Conservation (phyloP, 2,113 vertebrate species). For the Beaufortia kweichowensis region DNA sequence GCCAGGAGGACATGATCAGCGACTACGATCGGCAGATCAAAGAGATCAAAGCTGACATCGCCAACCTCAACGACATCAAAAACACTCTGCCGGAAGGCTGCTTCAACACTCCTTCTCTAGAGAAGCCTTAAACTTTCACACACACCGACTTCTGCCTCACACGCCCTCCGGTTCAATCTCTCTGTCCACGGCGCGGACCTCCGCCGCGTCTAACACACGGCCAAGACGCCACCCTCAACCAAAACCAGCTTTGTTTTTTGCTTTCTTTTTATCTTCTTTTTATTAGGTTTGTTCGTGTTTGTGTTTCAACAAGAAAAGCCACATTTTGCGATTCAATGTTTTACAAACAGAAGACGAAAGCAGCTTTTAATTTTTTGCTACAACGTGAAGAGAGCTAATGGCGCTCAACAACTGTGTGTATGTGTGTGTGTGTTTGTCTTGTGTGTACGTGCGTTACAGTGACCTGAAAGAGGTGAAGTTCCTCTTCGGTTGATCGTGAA, state of each 20-base stretch:
- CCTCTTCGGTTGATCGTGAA: constrained; percentile 39
- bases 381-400: constrained; percentile 49
- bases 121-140: constrained; percentile 76
- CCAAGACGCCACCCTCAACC: constrained; percentile 78
- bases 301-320: constrained; percentile 54
- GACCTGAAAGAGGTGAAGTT: constrained; percentile 34
- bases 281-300: constrained; percentile 29
- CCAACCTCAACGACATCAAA: constrained; percentile 94
- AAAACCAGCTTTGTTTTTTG: constrained; percentile 69
- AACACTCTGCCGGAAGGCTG: constrained; percentile 91
- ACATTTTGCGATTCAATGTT: constrained; percentile 38
- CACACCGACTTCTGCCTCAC: constrained; percentile 3
- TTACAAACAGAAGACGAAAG: constrained; percentile 44
- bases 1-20: constrained; percentile 86
- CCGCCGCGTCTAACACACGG: constrained; percentile 44
- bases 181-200: constrained; percentile 14
- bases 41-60: constrained; percentile 90
- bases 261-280: constrained; percentile 51
- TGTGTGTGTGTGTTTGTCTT: not conserved
- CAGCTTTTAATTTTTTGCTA: constrained; percentile 52
- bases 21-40: constrained; percentile 90
- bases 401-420: constrained; percentile 26
- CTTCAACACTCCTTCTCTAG: constrained; percentile 94
- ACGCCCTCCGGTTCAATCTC: constrained; percentile 1
- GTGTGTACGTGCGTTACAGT: constrained; percentile 12